Conservation (phyloP, 2,888 invertebrate species). For the Spialia ferax region DNA sequence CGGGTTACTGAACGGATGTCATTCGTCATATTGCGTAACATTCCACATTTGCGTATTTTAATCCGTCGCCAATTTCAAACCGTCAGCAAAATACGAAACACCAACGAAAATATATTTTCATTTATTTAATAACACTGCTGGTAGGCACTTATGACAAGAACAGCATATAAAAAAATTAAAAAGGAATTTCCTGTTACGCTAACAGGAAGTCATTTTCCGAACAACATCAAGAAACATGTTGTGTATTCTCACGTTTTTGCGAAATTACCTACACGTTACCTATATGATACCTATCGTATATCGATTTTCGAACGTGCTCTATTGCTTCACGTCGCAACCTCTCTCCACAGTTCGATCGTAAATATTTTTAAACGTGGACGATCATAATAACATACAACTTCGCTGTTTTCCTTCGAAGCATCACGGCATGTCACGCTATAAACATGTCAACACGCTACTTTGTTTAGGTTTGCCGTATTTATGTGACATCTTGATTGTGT, state of each 20-base stretch:
- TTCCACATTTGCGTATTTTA: conserved; percentile 3
- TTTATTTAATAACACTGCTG: too few relatives aligned
- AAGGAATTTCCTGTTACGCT: neutral
- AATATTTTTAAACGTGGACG: conserved; percentile 26
- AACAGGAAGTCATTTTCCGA: neutral
- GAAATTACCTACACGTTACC: neutral
- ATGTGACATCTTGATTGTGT: conserved; percentile 31
- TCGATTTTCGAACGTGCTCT: conserved; percentile 16
- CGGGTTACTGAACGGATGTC: conserved; percentile 22
- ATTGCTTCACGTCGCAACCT: neutral
- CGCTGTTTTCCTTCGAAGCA: conserved; percentile 14
- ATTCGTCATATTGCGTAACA: conserved; percentile 19
- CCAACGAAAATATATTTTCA: neutral
- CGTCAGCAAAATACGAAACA: neutral
- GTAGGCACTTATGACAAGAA: too few relatives aligned
- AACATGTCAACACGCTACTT: conserved; percentile 35
- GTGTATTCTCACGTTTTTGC: neutral
- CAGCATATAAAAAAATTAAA: neutral
- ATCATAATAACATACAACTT: conserved; percentile 27
- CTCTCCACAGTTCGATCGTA: conserved; percentile 16
- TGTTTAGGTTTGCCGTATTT: conserved; percentile 29
- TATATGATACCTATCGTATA: neutral
- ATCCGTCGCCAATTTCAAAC: conserved; percentile 21
- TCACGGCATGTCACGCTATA: conserved; percentile 25
- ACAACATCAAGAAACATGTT: conserved; percentile 3